Percentiles rank a stretch among this genome's conserved stretches.
Conservation (phyloP, 2,888 invertebrate species). For the Clanis bilineata region DNA sequence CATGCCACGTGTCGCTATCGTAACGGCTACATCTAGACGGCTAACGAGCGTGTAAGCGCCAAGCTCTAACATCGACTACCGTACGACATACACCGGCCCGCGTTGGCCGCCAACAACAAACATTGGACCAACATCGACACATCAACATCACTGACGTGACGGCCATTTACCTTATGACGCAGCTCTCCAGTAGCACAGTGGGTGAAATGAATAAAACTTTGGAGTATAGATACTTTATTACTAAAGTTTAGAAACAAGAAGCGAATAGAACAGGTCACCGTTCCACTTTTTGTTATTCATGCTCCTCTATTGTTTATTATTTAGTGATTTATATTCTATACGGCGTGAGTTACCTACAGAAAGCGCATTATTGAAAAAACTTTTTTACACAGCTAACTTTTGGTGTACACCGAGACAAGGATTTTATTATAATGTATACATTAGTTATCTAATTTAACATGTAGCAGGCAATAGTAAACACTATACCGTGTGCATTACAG, state of each 20-base stretch:
- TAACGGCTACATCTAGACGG: constrained; percentile 33
- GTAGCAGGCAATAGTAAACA: constrained; percentile 68
- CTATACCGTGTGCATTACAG: constrained; percentile 69
- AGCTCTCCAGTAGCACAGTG: constrained; percentile 73
- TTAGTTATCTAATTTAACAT: constrained; percentile 57
- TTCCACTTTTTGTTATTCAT: constrained; percentile 53
- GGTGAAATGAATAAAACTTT: constrained; percentile 80
- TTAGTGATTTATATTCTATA: constrained; percentile 48
- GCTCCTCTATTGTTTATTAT: constrained; percentile 53
- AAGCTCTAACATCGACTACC: constrained; percentile 75
- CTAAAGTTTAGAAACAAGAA: constrained; percentile 74
- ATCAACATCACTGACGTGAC: constrained; percentile 46
- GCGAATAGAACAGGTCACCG: constrained; percentile 46
- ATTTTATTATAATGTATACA: constrained; percentile 54
- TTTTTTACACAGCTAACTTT: constrained; percentile 49
- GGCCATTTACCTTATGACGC: constrained; percentile 73
- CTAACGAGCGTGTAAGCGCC: constrained; percentile 57
- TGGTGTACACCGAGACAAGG: constrained; percentile 69
- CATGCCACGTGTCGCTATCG: constrained; percentile 33
- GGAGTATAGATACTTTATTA: constrained; percentile 81
- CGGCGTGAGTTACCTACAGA: constrained; percentile 61
- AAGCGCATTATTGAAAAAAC: constrained; percentile 48
- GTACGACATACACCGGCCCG: constrained; percentile 64
- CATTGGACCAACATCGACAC: constrained; percentile 63
- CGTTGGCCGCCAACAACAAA: constrained; percentile 50